Conservation (phyloP, 2,797 vertebrate species). For the Dallia pectoralis region DNA sequence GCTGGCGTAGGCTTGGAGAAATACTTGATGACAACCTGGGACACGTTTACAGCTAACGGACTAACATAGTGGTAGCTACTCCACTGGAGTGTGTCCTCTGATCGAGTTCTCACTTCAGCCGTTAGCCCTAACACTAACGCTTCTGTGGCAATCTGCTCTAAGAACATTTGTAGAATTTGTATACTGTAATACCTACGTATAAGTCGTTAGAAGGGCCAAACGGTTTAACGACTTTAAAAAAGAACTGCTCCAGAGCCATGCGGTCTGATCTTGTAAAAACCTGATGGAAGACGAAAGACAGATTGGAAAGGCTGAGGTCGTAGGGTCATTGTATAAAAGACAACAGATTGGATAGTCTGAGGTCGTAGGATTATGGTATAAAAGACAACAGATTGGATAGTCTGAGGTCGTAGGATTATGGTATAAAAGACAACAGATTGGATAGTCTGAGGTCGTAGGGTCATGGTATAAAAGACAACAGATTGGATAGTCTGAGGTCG, state of each 20-base stretch:
- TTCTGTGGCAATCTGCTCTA: not conserved
- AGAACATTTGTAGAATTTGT: not conserved
- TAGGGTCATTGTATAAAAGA: too few relatives aligned
- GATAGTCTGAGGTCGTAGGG: too few relatives aligned
- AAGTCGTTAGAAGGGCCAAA: not conserved
- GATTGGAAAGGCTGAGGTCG: not conserved
- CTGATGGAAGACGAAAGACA: not conserved
- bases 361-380: too few relatives aligned
- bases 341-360: too few relatives aligned
- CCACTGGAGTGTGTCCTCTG: constrained; percentile 17
- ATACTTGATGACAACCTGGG: constrained; percentile 73
- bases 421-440: too few relatives aligned
- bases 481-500: too few relatives aligned
- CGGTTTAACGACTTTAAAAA: not conserved
- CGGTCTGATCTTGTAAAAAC: not conserved
- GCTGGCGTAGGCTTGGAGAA: constrained; percentile 65
- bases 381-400: too few relatives aligned
- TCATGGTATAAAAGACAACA: too few relatives aligned
- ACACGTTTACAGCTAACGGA: constrained; percentile 68
- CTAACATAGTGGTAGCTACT: constrained; percentile 31
- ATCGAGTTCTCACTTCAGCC: constrained; percentile 37
- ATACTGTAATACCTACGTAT: not conserved
- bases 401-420: too few relatives aligned
- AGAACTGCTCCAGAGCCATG: not conserved
- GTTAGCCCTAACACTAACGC: too few relatives aligned